Percentiles rank a stretch among this genome's conserved stretches.
phyloP scores from a whole-genome alignment of 2,797 vertebrate species.

The Decapterus maruadsi region DNA sequence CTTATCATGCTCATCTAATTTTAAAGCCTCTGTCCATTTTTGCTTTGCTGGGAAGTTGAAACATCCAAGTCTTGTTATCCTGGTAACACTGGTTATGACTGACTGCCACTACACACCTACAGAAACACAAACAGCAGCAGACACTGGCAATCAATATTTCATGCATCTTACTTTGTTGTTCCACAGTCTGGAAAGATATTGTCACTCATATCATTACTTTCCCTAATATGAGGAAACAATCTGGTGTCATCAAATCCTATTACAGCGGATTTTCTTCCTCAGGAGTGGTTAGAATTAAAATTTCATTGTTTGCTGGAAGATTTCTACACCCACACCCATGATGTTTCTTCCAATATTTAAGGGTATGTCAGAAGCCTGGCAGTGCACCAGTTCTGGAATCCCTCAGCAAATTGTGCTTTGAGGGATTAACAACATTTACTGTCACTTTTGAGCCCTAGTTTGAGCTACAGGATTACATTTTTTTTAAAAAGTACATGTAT shows the following conservation, averaged over 20 bases:
- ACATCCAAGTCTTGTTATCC: conserved; percentile 47
- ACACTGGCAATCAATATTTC: conserved; percentile 82
- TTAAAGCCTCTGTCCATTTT: conserved; percentile 24
- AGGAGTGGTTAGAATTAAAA: conserved; percentile 79
- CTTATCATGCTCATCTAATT: conserved; percentile 17
- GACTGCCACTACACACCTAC: conserved; percentile 47
- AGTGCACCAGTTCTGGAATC: conserved; percentile 72
- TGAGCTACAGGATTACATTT: conserved; percentile 70
- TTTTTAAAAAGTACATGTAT: conserved; percentile 56
- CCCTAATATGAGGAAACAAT: conserved; percentile 83
- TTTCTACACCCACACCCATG: conserved; percentile 72
- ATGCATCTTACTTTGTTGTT: conserved; percentile 80
- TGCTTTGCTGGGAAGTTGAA: conserved; percentile 24
- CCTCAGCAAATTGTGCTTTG: conserved; percentile 74
- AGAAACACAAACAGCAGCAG: conserved; percentile 63
- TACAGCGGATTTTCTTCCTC: conserved; percentile 77
- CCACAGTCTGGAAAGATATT: conserved; percentile 76
- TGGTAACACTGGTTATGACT: conserved; percentile 40
- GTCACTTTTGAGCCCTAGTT: conserved; percentile 75
- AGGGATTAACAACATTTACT: conserved; percentile 80
- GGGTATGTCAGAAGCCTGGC: conserved; percentile 77
- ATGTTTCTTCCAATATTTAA: conserved; percentile 80
- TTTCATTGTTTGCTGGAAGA: conserved; percentile 80
- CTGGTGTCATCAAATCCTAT: conserved; percentile 82
- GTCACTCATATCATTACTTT: conserved; percentile 80